phyloP scores from a whole-genome alignment of 2,797 vertebrate genomes.

The Parauchenoglanis ngamensis region DNA sequence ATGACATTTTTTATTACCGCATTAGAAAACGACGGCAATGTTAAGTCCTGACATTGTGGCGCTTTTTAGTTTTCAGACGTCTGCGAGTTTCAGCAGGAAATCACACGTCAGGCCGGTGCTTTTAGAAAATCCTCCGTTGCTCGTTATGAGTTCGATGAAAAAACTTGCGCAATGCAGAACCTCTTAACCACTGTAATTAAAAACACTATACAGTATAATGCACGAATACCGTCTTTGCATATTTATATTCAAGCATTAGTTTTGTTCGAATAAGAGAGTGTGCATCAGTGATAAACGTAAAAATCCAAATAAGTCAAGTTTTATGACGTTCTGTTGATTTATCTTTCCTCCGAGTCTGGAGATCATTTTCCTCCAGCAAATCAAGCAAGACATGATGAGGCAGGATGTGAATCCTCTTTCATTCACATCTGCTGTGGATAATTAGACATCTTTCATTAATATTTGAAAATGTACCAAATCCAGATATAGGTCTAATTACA shows the following conservation, averaged over 20 bases:
- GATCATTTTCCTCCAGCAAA: not conserved
- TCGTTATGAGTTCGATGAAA: not conserved
- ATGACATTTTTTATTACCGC: not conserved
- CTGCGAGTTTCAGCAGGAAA: not conserved
- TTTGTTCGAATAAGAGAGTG: not conserved
- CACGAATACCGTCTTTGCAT: not conserved
- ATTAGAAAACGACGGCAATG: not conserved
- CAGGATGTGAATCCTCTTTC: slow-evolving; percentile 10
- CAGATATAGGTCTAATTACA: slow-evolving; percentile 25
- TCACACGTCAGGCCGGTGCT: not conserved
- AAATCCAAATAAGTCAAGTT: not conserved
- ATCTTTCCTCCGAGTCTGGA: not conserved
- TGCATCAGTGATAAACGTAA: not conserved
- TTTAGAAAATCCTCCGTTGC: not conserved
- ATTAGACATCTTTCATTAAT: slow-evolving; percentile 3
- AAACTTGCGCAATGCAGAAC: not conserved
- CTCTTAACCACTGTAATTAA: not conserved
- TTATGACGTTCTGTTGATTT: not conserved
- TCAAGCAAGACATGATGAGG: slow-evolving; percentile 8
- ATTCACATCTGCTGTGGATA: slow-evolving; percentile 5
- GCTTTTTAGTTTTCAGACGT: not conserved
- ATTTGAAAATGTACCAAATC: slow-evolving; percentile 6
- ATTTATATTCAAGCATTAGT: not conserved
- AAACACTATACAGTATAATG: not conserved
- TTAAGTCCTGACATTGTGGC: not conserved